These are phyloP conservation scores for Latrodectus elegans DNA, from an alignment of 2,888 invertebrate genomes.

Conservation along the genomic window DNA sequence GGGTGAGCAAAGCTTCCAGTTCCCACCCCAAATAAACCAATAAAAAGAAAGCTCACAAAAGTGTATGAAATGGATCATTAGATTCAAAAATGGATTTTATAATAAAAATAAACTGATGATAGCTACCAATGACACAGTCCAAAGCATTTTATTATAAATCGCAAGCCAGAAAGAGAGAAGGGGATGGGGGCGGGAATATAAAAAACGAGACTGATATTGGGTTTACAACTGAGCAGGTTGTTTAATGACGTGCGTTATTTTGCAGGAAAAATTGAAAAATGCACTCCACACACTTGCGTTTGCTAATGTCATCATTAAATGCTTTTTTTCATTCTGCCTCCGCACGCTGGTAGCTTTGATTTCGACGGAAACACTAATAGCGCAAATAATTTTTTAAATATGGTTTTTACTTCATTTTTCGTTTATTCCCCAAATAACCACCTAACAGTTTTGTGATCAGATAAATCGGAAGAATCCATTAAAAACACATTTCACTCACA, in stretches of 20 bases:
- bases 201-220: neutral
- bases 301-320: neutral
- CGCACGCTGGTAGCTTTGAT: too few species aligned
- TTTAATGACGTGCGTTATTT: constrained; percentile 1
- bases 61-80: neutral
- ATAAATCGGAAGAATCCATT: too few species aligned
- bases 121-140: neutral
- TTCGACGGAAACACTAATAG: too few species aligned
- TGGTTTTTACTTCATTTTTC: too few species aligned
- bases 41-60: neutral
- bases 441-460: too few species aligned
- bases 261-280: neutral
- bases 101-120: constrained; percentile 1
- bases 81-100: neutral
- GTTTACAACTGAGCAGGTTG: neutral
- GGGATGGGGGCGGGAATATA: too few species aligned
- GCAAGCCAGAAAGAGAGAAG: neutral
- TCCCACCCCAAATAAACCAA: neutral
- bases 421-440: too few species aligned
- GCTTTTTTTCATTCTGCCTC: neutral
- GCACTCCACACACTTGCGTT: too few species aligned
- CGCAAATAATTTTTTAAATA: too few species aligned
- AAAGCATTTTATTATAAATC: constrained; percentile 2
- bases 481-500: too few species aligned
- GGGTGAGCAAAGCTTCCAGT: too few species aligned